These are phyloP conservation scores for Bombus superbus DNA, from an alignment of 1,140 invertebrate genomes.

Conservation along the genomic window DNA sequence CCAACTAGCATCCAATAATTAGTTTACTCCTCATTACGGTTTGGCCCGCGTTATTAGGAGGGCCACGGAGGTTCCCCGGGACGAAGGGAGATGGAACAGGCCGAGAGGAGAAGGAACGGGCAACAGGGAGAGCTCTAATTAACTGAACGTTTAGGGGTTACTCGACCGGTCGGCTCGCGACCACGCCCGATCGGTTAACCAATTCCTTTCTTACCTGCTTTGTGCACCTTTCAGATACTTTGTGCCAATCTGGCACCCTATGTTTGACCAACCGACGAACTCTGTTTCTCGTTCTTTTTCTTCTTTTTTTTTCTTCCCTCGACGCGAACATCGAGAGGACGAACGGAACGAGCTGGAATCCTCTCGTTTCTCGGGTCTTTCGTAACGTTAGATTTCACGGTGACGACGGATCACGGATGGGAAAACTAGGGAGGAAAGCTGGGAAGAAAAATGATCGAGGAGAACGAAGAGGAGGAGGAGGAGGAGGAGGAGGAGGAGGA, in stretches of 20 bases:
- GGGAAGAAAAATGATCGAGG: neutral
- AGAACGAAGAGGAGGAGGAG: neutral
- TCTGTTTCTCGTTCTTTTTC: neutral
- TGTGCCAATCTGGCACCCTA: conserved; percentile 51
- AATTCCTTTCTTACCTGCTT: conserved; percentile 64
- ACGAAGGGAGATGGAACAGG: neutral
- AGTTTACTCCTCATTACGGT: conserved; percentile 81
- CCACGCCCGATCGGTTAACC: conserved; percentile 74
- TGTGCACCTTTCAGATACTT: conserved; percentile 60
- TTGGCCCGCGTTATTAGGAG: conserved; percentile 77
- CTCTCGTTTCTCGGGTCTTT: neutral
- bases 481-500: neutral
- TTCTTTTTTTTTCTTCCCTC: neutral
- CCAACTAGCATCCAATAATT: conserved; percentile 81
- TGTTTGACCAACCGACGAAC: neutral
- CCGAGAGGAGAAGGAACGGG: conserved; percentile 17
- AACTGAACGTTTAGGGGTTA: conserved; percentile 78
- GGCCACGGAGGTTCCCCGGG: conserved; percentile 37
- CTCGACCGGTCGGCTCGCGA: conserved; percentile 65
- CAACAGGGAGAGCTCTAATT: conserved; percentile 74
- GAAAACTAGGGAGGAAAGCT: neutral
- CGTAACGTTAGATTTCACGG: neutral
- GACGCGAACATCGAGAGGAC: neutral
- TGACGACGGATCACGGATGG: neutral
- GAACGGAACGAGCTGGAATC: neutral